These are phyloP conservation scores for Sigmodon hispidus DNA, from an alignment of 2,113 vertebrate genomes.

Conservation along the genomic window DNA sequence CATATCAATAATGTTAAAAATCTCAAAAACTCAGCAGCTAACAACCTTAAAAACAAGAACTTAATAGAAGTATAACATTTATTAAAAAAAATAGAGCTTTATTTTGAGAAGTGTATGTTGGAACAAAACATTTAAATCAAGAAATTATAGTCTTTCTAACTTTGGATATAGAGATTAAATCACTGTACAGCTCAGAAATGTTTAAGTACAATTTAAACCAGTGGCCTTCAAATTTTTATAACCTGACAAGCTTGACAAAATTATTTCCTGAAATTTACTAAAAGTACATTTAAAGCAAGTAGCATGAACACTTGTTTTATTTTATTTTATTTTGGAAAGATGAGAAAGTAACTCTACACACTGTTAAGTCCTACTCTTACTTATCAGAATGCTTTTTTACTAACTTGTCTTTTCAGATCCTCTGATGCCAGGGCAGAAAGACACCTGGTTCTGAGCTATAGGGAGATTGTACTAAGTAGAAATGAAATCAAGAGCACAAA, in stretches of 20 bases:
- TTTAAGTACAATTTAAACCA: constrained; percentile 10
- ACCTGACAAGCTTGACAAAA: constrained; percentile 16
- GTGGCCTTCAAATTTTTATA: constrained; percentile 39
- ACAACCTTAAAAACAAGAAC: constrained; percentile 56
- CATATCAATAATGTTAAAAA: constrained; percentile 39
- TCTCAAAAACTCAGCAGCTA: not conserved
- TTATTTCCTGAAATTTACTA: not conserved
- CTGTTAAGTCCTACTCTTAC: not conserved
- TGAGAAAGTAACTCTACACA: not conserved
- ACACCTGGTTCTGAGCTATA: not conserved
- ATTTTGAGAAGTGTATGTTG: constrained; percentile 15
- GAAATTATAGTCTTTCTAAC: constrained; percentile 29
- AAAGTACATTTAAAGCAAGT: not conserved
- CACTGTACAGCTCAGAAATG: not conserved
- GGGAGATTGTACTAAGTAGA: not conserved
- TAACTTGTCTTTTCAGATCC: not conserved
- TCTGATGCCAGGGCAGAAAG: not conserved
- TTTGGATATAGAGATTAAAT: constrained; percentile 46
- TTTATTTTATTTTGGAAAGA: constrained; percentile 41
- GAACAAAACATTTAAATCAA: constrained; percentile 41
- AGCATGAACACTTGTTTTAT: not conserved
- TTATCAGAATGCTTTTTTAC: not conserved
- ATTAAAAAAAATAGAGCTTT: constrained; percentile 51
- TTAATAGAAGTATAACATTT: constrained; percentile 51
- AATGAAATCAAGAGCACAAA: not conserved